Conservation (phyloP, 1,140 invertebrate species). For the Oppia nitens region DNA sequence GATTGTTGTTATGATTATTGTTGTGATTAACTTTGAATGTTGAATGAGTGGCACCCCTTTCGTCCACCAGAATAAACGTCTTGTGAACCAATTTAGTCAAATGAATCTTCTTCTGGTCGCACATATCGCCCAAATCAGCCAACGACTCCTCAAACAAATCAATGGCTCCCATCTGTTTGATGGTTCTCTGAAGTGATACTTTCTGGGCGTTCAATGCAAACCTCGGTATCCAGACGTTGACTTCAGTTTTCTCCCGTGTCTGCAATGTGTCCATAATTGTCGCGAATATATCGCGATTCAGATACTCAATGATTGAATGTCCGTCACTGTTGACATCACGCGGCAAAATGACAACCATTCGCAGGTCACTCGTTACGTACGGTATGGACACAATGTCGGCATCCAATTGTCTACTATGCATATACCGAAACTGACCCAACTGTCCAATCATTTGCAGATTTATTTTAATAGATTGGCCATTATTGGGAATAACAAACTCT, state of each 20-base stretch:
- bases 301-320: conserved; percentile 1
- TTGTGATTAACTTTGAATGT: not conserved
- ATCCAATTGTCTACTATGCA: not conserved
- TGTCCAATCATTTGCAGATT: conserved; percentile 15
- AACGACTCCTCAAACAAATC: conserved; percentile 9
- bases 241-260: not conserved
- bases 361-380: conserved; percentile 12
- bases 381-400: conserved; percentile 7
- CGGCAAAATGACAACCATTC: conserved; percentile 12
- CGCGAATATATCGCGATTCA: not conserved
- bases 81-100: conserved; percentile 13
- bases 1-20: not conserved
- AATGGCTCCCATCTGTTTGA: conserved; percentile 13
- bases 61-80: conserved; percentile 12
- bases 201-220: conserved; percentile 13
- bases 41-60: conserved; percentile 6
- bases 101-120: not conserved
- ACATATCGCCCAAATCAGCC: conserved; percentile 9
- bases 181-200: conserved; percentile 10
- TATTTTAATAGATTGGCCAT: not conserved
- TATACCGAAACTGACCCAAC: conserved; percentile 1
- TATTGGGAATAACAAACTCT: not conserved
- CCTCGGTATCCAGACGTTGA: conserved; percentile 8
- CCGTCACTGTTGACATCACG: not conserved
- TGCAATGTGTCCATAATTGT: not conserved